Evolutionary conservation across 2,797 vertebrate species (phyloP), one percentile per base, ranked within the genome.

Genomic region (Eidolon dupreanum): DNA sequence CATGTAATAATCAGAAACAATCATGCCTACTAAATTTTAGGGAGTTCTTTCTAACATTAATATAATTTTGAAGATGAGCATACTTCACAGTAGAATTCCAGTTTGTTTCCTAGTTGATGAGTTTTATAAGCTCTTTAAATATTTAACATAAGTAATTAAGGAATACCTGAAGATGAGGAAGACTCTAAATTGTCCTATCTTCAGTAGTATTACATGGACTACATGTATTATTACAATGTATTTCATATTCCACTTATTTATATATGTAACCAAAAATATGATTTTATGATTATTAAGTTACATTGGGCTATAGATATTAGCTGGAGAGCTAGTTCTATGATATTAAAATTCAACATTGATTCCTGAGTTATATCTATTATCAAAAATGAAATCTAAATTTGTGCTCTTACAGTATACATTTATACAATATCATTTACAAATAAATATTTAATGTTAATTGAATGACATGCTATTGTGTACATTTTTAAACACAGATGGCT

Each of bases 401-500:
- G 3, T 61, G 28, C 77, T 73, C 81, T 98, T 97, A 43, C 43
- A 79, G 15, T 63, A 93, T 61, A 97, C 95, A 96, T 81, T 95
- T 97, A 75, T 55, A 59, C 24, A 59, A 59, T 61, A 95, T 93
- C 90, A 97, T 95, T 96, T 96, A 73, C 36, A 98, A 94, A 93
- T 94, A 33, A 94, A 70, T 93, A 49, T 96, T 94, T 97, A 94
- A 95, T 28, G 73, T 88, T 97, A 96, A 96, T 97, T 97, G 97
- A 97, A 96, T 88, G 59, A 73, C 15, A 43, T 66, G 15, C 38
- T 84, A 16, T 89, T 70, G 43, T 66, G 20, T 55, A 74, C 5
- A 4, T 33, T 28, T 66, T 93, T 98, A 96, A 95, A 36, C 66
- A 95, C 55, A 90, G 28, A 43, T 90, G 63, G 46, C 41, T 66